Percentiles rank a stretch among this genome's conserved stretches.
phyloP scores from a whole-genome alignment of 2,113 vertebrate species.

The Marmota monax region DNA sequence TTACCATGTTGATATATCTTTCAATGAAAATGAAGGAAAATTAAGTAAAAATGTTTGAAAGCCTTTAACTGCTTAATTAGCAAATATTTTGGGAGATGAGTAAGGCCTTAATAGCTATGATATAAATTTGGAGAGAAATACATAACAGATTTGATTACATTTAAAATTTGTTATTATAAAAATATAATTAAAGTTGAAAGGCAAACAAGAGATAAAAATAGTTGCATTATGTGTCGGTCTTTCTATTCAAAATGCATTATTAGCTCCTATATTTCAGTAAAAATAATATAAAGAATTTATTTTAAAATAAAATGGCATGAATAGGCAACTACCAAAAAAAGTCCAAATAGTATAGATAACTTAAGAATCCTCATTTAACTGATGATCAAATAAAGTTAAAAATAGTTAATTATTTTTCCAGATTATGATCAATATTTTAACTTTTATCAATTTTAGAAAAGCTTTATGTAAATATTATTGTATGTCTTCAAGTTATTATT shows the following conservation, averaged over 20 bases:
- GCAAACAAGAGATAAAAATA: background rate
- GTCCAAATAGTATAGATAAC: background rate
- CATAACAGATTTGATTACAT: background rate
- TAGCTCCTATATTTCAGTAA: background rate
- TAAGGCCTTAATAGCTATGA: background rate
- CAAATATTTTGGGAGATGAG: background rate
- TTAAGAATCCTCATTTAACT: background rate
- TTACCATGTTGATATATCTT: background rate
- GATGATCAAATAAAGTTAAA: background rate
- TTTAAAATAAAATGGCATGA: conserved; percentile 20
- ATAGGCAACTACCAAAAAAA: background rate
- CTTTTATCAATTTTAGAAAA: background rate
- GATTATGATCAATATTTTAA: background rate
- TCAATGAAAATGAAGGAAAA: background rate
- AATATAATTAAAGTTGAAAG: conserved; percentile 1
- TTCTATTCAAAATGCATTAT: background rate
- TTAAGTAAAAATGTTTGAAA: conserved; percentile 39
- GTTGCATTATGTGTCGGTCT: background rate
- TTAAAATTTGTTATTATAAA: background rate
- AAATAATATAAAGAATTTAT: background rate
- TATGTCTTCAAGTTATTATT: background rate
- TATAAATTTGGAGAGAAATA: background rate
- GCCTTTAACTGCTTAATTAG: background rate
- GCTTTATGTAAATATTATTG: background rate
- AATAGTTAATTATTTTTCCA: background rate